phyloP scores from a whole-genome alignment of 2,888 invertebrate species.

The Volucella inflata region DNA sequence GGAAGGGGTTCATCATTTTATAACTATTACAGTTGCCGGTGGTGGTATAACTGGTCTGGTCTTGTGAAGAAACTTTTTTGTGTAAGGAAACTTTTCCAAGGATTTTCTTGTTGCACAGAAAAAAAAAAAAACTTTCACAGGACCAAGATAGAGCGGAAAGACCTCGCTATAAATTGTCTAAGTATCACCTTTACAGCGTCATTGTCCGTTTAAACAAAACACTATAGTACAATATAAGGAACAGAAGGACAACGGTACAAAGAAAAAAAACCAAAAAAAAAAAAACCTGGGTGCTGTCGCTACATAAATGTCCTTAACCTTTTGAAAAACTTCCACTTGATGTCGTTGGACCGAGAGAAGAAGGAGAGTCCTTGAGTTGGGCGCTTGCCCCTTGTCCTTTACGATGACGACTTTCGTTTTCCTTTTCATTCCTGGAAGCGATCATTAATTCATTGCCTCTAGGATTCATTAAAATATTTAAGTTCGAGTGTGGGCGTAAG shows the following conservation, averaged over 20 bases:
- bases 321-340: constrained; percentile 50
- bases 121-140: neutral
- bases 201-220: constrained; percentile 71
- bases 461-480: constrained; percentile 73
- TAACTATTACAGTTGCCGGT: constrained; percentile 63
- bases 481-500: constrained; percentile 5
- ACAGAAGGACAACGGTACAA: too few relatives aligned
- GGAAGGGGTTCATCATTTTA: constrained; percentile 69
- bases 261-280: constrained; percentile 45
- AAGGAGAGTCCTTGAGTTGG: constrained; percentile 53
- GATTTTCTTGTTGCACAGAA: constrained; percentile 46
- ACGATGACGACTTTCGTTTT: constrained; percentile 64
- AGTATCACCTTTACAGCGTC: constrained; percentile 70
- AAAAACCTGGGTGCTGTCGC: constrained; percentile 42
- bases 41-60: neutral
- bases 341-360: neutral
- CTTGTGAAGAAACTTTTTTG: constrained; percentile 55
- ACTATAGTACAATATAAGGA: neutral
- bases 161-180: constrained; percentile 50
- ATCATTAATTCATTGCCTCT: constrained; percentile 73
- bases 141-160: constrained; percentile 2
- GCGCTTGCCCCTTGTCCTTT: constrained; percentile 41
- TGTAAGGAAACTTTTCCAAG: constrained; percentile 56
- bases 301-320: constrained; percentile 71
- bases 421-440: constrained; percentile 32